Evolutionary conservation across 2,797 vertebrate species (phyloP).

Genomic region (Otolemur crassicaudatus): DNA sequence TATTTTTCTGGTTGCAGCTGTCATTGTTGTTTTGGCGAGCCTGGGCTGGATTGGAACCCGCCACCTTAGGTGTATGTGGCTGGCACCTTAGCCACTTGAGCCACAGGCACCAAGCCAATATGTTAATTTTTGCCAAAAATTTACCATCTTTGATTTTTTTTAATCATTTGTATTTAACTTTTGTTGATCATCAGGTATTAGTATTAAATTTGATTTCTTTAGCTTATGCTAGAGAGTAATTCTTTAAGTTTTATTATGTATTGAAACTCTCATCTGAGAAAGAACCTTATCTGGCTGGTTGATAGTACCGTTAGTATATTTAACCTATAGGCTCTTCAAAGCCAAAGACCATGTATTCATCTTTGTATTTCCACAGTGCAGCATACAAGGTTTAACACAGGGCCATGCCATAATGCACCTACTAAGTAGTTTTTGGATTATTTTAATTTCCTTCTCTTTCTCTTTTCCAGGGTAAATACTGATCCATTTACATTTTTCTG

Average conservation of each 20-base stretch:
- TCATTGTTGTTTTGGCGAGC: too few relatives aligned
- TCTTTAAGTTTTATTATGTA: conserved; percentile 5
- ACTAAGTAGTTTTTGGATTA: background rate
- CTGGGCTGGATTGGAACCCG: too few relatives aligned
- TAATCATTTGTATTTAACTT: background rate
- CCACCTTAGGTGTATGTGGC: too few relatives aligned
- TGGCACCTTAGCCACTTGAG: too few relatives aligned
- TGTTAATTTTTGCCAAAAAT: background rate
- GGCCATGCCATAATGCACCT: background rate
- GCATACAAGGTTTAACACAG: background rate
- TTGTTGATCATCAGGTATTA: background rate
- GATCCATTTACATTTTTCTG: background rate
- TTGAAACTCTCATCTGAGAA: conserved; percentile 29
- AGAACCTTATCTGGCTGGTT: background rate
- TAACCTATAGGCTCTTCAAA: background rate
- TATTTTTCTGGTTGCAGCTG: too few relatives aligned
- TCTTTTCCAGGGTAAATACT: background rate
- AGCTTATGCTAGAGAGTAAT: background rate
- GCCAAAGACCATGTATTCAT: background rate
- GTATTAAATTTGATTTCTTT: conserved; percentile 22
- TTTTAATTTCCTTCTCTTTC: conserved; percentile 15
- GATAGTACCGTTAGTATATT: background rate
- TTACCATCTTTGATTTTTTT: conserved; percentile 11
- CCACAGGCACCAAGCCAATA: too few relatives aligned
- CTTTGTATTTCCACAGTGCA: background rate